Percentiles rank a stretch among this genome's conserved stretches.
phyloP scores from a whole-genome alignment of 92 coral and sea anemone species.

The Phenganax subtilis region DNA sequence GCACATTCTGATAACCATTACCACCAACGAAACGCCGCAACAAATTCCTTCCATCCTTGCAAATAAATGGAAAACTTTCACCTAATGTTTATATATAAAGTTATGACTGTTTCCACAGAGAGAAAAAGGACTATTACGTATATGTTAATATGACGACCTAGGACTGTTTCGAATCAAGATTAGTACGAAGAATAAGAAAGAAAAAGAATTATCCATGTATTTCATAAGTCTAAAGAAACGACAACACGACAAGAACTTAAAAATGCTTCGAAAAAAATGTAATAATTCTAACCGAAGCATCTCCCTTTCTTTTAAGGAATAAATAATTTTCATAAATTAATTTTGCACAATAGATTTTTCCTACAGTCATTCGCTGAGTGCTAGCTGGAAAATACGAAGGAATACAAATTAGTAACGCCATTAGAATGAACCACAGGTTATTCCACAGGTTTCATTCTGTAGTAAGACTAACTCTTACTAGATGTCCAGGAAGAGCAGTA shows the following conservation, averaged over 20 bases:
- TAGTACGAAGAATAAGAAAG: neutral
- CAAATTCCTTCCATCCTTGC: slow-evolving; percentile 51
- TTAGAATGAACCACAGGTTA: neutral
- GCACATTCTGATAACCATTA: slow-evolving; percentile 62
- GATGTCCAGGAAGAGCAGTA: too few species aligned
- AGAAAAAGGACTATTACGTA: too few species aligned
- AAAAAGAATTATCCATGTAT: neutral
- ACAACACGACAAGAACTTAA: too few species aligned
- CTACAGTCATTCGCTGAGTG: slow-evolving; percentile 94
- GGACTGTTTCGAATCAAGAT: neutral
- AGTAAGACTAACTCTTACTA: too few species aligned
- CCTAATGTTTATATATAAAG: too few species aligned
- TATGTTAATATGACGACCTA: too few species aligned
- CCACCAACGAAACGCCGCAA: slow-evolving; percentile 90
- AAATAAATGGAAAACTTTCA: neutral
- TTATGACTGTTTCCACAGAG: too few species aligned
- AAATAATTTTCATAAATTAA: slow-evolving; percentile 95
- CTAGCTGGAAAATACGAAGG: slow-evolving; percentile 46
- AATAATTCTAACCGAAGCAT: slow-evolving; percentile 40
- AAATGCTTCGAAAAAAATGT: neutral
- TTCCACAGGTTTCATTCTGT: neutral
- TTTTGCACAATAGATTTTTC: slow-evolving; percentile 98
- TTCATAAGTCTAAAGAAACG: neutral
- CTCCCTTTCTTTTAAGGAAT: slow-evolving; percentile 84
- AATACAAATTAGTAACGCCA: neutral